A percentile compares a stretch with the other conserved stretches of the same genome.
These are phyloP conservation scores for Orthosia cruda DNA, from an alignment of 2,888 invertebrate genomes.

Conservation along the genomic window DNA sequence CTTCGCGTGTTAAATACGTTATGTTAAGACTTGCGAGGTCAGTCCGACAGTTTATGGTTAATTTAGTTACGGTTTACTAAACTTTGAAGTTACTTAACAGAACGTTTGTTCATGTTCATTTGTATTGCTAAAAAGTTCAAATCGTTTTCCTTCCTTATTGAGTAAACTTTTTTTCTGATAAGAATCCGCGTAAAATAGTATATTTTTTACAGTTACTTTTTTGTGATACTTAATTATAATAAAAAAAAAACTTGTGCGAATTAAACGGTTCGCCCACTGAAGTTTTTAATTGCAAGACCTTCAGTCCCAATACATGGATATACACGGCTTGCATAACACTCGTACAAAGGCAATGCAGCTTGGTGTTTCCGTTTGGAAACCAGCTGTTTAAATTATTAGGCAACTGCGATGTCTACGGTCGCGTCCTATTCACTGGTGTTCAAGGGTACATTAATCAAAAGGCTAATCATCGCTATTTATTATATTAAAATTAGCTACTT, in stretches of 20 bases:
- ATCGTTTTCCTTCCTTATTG: constrained; percentile 47
- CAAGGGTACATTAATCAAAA: constrained; percentile 70
- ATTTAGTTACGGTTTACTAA: constrained; percentile 55
- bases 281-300: constrained; percentile 82
- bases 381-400: constrained; percentile 80
- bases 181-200: constrained; percentile 16
- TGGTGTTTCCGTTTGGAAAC: constrained; percentile 87
- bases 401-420: constrained; percentile 78
- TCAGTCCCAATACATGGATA: constrained; percentile 84
- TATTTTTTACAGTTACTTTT: constrained; percentile 33
- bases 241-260: constrained; percentile 51
- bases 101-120: constrained; percentile 55
- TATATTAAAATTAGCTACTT: constrained; percentile 50
- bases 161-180: constrained; percentile 26
- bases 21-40: constrained; percentile 54
- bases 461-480: constrained; percentile 66
- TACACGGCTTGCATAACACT: constrained; percentile 81
- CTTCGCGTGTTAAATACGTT: constrained; percentile 39
- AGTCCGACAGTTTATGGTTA: constrained; percentile 44
- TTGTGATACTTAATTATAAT: constrained; percentile 19
- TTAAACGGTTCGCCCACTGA: constrained; percentile 74
- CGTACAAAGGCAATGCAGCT: constrained; percentile 79
- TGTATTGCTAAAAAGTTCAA: constrained; percentile 29
- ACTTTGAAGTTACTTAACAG: constrained; percentile 37
- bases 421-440: constrained; percentile 70